phyloP scores from a whole-genome alignment of 2,888 invertebrate genomes.

The Notodonta ziczac region DNA sequence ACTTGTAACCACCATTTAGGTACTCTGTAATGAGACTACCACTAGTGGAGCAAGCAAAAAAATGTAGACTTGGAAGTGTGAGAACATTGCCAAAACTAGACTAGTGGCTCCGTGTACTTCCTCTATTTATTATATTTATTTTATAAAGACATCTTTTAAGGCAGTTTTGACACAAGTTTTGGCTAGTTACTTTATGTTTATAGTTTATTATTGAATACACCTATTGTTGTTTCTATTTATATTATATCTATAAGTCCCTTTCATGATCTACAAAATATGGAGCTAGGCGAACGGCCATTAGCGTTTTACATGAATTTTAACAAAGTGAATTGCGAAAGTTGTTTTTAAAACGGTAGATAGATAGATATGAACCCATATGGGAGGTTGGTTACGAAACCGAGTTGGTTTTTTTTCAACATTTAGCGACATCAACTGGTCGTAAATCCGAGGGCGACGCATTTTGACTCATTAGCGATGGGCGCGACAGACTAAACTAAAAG shows the following conservation, averaged over 20 bases:
- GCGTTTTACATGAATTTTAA: constrained; percentile 32
- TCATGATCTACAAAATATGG: background rate
- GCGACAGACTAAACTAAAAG: constrained; percentile 52
- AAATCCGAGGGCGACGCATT: constrained; percentile 65
- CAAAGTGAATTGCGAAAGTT: constrained; percentile 55
- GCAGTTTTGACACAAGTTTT: too few relatives aligned
- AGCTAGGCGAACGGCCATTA: background rate
- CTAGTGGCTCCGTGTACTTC: too few relatives aligned
- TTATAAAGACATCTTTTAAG: too few relatives aligned
- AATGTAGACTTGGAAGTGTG: background rate
- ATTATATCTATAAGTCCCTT: background rate
- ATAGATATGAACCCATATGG: constrained; percentile 48
- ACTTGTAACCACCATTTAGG: constrained; percentile 31
- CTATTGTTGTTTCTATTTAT: too few relatives aligned
- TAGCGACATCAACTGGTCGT: constrained; percentile 68
- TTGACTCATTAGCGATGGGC: constrained; percentile 68
- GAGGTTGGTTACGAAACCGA: constrained; percentile 66
- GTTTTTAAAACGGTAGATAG: constrained; percentile 47
- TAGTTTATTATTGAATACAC: too few relatives aligned
- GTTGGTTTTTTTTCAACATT: constrained; percentile 66
- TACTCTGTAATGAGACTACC: background rate
- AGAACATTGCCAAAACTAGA: too few relatives aligned
- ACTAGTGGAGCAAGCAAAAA: background rate
- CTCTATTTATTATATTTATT: too few relatives aligned
- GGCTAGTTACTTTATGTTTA: too few relatives aligned